Percentiles rank a stretch among this genome's conserved stretches.
These are phyloP conservation scores for Papilio demoleus DNA, from an alignment of 2,888 invertebrate species.

Conservation along the genomic window DNA sequence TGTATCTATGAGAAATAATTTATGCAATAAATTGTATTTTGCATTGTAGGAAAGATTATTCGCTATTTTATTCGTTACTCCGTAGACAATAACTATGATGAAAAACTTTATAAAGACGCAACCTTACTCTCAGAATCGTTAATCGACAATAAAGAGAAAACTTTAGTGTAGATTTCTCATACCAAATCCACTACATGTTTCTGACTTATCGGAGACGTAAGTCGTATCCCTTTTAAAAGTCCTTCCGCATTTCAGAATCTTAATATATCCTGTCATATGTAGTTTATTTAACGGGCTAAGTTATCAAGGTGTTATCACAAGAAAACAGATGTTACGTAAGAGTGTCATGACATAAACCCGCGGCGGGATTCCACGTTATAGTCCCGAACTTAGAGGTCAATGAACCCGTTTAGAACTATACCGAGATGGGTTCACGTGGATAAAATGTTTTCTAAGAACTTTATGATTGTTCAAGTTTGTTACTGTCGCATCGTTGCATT, in stretches of 20 bases:
- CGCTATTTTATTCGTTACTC: too few species aligned
- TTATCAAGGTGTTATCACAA: slow-evolving; percentile 25
- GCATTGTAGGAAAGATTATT: slow-evolving; percentile 2
- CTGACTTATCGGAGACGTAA: too few species aligned
- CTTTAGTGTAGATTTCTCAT: too few species aligned
- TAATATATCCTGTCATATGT: background rate
- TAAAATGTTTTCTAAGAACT: slow-evolving; percentile 26
- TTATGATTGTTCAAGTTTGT: slow-evolving; percentile 10
- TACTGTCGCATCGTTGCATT: background rate
- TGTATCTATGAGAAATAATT: slow-evolving; percentile 26
- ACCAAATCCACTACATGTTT: too few species aligned
- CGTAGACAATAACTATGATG: too few species aligned
- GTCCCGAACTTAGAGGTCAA: slow-evolving; percentile 27
- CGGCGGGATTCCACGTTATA: slow-evolving; percentile 30
- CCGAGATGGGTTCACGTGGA: slow-evolving; percentile 20
- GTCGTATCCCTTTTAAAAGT: background rate
- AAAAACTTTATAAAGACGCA: too few species aligned
- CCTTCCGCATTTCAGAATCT: background rate
- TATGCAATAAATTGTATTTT: slow-evolving; percentile 31
- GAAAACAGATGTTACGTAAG: slow-evolving; percentile 31
- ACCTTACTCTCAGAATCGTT: too few species aligned
- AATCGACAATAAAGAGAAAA: too few species aligned
- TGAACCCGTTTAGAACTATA: slow-evolving; percentile 26
- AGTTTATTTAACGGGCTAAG: slow-evolving; percentile 7
- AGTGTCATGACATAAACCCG: slow-evolving; percentile 20